These are phyloP conservation scores for Acanthococcus lagerstroemiae DNA, from an alignment of 2,888 invertebrate species.

Conservation along the genomic window DNA sequence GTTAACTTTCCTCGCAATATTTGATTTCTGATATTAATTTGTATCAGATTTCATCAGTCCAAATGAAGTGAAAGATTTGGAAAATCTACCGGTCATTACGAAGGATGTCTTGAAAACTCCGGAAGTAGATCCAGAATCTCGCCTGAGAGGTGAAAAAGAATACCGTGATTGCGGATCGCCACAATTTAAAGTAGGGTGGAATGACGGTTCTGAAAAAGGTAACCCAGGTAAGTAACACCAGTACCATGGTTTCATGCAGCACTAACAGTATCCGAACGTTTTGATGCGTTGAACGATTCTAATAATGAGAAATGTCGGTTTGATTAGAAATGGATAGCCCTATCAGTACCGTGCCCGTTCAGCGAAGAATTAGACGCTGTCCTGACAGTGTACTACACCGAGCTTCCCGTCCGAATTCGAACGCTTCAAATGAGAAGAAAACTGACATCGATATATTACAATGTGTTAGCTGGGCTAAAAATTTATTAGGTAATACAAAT, in stretches of 20 bases:
- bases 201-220: slow-evolving; percentile 10
- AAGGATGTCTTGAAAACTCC: not conserved
- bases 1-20: too few species aligned
- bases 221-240: not conserved
- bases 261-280: not conserved
- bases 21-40: too few species aligned
- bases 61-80: not conserved
- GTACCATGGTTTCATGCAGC: not conserved
- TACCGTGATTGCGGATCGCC: slow-evolving; percentile 1
- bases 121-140: not conserved
- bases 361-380: slow-evolving; percentile 15
- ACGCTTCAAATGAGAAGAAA: not conserved
- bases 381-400: slow-evolving; percentile 1
- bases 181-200: slow-evolving; percentile 20
- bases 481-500: slow-evolving; percentile 1
- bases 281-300: not conserved
- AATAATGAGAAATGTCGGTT: too few species aligned
- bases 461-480: slow-evolving; percentile 17
- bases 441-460: not conserved
- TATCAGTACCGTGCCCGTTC: not conserved
- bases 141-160: not conserved
- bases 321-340: slow-evolving; percentile 23
- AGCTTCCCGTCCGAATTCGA: too few species aligned
- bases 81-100: too few species aligned
- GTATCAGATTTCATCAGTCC: not conserved